Base-by-base conservation (phyloP, 2,888 invertebrate genomes). In the Sabellastarte sp. region DNA sequence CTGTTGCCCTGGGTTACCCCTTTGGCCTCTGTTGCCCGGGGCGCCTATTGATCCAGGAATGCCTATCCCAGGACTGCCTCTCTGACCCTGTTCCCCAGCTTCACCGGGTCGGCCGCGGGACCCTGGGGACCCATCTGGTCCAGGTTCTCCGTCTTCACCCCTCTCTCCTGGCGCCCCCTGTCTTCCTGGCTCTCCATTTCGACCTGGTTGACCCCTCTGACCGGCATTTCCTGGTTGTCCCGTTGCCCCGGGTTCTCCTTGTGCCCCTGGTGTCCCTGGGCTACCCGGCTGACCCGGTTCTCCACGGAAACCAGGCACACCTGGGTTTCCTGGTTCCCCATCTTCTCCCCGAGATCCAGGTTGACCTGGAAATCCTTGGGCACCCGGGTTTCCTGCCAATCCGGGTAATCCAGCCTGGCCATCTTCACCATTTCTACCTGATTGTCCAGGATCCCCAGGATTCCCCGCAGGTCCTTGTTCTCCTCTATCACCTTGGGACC, bases 401-500 rank as follows among this genome's bases (percentile, higher is more conserved):
- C 70, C 72, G 51, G 57, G 33, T 29, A 53, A 32, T 59, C 67
- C 64, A 28, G 59, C 29, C 50, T 28, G n/a, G 62, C 77, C 78
- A 20, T 67, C 69, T 56, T 24, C 26, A 28, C 70, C 69, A 31
- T 50, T 1, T 1, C 20, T 1, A 2, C 69, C 69, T 20, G 10
- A 15, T 5, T 33, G 24, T 56, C 63, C 63, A 15, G 59, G 32
- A 3, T 10, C 20, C 28, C 63, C 63, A 52, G 32, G 55, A 10
- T 24, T 30, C 29, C 52, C 61, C 5, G 26, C 30, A 28, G 31
- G 32, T 28, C 61, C 61, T 24, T 84, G 84, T 58, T 73, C 75
- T 33, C 78, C 80, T 65, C 84, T 84, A 63, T 75, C 77, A 53
- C 77, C 79, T 32, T 84, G 84, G 63, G 67, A 77, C n/a, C 80